These are phyloP conservation scores for Smutsia temminckii DNA, from an alignment of 2,797 vertebrate genomes.

Conservation along the genomic window DNA sequence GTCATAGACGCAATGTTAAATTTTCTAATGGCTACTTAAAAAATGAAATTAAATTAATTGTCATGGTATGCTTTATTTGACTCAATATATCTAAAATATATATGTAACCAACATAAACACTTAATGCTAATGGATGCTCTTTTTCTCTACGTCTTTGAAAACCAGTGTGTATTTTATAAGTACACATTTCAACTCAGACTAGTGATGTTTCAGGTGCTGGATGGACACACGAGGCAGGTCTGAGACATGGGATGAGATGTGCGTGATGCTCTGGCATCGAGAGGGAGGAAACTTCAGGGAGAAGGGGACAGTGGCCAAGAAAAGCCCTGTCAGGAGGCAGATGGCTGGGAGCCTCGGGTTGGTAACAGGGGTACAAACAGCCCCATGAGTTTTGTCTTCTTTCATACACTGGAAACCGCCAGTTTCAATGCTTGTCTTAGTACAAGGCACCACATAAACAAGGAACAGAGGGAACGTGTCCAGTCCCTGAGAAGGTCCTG, in stretches of 20 bases:
- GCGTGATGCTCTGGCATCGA: no score
- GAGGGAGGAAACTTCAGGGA: no score
- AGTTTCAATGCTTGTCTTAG: background rate
- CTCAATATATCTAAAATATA: background rate
- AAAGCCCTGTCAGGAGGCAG: background rate
- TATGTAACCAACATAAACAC: background rate
- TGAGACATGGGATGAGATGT: background rate
- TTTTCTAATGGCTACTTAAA: background rate
- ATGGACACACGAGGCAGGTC: fast-evolving
- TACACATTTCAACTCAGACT: background rate
- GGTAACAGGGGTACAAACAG: fast-evolving
- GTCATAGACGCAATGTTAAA: background rate
- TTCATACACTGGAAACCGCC: background rate
- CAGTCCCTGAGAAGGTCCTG: background rate
- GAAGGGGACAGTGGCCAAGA: no score
- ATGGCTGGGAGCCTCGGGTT: no score
- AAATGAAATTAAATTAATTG: background rate
- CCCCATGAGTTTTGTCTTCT: background rate
- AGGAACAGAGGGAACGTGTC: fast-evolving
- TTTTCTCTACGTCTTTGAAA: background rate
- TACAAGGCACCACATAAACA: background rate
- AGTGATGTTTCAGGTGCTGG: background rate
- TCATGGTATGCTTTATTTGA: background rate
- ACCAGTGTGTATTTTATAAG: fast-evolving
- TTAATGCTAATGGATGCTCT: background rate